Evolutionary conservation across 2,113 vertebrate species (phyloP), one percentile per base, ranked within the genome.

Genomic region (Aegypius monachus): DNA sequence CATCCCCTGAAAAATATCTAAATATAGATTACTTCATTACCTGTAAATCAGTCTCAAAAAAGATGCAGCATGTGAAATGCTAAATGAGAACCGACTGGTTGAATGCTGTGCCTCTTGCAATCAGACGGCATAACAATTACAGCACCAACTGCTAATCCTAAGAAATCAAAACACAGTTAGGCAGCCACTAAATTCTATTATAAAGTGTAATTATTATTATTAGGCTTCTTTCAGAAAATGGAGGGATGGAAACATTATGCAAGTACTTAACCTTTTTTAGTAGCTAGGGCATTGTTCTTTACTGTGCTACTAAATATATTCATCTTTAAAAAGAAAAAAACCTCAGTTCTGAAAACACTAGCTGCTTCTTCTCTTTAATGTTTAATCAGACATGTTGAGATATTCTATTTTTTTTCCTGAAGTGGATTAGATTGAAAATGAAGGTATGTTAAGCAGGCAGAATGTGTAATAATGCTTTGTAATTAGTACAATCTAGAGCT

Each of bases 151-250:
- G 6, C 92, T 97, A 97, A 97, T 96, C 90, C 84, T 83, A 62
- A 85, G 58, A 96, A 97, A 97, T 98, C 97, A 97, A 96, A 98
- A 97, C 97, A 97, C 96, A 93, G 91, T 97, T 95, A 98, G 78
- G 93, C 93, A 95, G 55, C 66, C 45, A 72, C 91, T 81, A 93
- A 88, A 96, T 97, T 96, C 82, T 95, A 91, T 96, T 96, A 97
- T 78, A 67, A 95, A 93, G 73, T 74, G 38, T 90, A 97, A 97
- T 97, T 79, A 95, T 95, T 97, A 86, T 97, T 93, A 97, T 97
- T 95, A 97, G 71, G 70, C 52, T 91, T 87, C 86, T 92, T 82
- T 96, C 62, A 91, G 81, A 97, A 98, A 95, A 95, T 65, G 80
- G 81, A 96, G 52, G 68, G 42, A 83, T 55, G 62, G 92, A 95